Conservation (phyloP, 1,140 invertebrate genomes). For the Nixonia krombeini region DNA sequence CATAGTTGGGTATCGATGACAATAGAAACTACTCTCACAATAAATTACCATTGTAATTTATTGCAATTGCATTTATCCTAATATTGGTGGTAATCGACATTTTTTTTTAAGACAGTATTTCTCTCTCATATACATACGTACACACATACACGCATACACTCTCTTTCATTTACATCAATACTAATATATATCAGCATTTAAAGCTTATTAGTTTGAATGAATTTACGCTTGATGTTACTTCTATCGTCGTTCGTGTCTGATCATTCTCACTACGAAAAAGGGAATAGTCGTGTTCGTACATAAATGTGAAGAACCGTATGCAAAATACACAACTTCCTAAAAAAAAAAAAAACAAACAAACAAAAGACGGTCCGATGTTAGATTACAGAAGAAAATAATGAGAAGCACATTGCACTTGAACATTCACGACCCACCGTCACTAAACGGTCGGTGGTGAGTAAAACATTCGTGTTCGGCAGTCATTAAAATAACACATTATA, state of each 20-base stretch:
- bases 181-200: constrained; percentile 44
- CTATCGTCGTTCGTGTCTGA: constrained; percentile 30
- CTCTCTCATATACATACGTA: no score
- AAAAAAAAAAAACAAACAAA: no score
- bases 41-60: constrained; percentile 35
- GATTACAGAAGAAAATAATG: constrained; percentile 6
- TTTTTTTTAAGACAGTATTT: constrained; percentile 30
- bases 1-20: no score
- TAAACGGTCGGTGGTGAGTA: no score
- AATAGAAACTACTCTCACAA: no score
- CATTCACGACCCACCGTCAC: not conserved
- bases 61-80: constrained; percentile 32
- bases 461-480: not conserved
- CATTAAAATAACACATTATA: not conserved
- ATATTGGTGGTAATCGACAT: constrained; percentile 36
- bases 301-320: not conserved
- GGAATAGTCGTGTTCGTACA: not conserved
- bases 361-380: not conserved
- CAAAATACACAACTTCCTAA: not conserved
- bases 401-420: constrained; percentile 16
- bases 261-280: constrained; percentile 35
- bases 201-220: constrained; percentile 42
- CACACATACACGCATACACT: no score
- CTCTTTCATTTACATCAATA: constrained; percentile 44
- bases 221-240: constrained; percentile 31